A percentile compares a stretch with the other conserved stretches of the same genome.
phyloP scores from a whole-genome alignment of 2,113 vertebrate species.

The Lota lota region DNA sequence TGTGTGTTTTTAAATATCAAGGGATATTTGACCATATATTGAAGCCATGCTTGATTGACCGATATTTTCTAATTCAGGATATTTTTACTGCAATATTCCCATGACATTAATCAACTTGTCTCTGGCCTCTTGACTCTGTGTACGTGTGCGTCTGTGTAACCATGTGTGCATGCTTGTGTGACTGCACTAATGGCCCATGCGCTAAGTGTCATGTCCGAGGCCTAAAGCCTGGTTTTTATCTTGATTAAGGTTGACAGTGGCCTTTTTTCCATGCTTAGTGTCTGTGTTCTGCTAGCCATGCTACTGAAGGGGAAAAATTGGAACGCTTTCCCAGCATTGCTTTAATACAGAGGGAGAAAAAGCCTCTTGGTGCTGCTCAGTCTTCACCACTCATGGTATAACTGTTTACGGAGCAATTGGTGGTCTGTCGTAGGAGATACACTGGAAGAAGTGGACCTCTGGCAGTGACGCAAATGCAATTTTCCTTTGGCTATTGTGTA shows the following conservation, averaged over 20 bases:
- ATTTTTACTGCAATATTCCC: conserved; percentile 42
- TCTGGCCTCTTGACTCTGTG: conserved; percentile 30
- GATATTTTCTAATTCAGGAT: conserved; percentile 25
- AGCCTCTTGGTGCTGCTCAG: not conserved
- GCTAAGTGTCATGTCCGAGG: conserved; percentile 38
- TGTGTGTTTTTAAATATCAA: no score
- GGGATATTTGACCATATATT: no score
- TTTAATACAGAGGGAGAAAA: conserved; percentile 2
- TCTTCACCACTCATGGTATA: not conserved
- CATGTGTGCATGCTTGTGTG: conserved; percentile 19
- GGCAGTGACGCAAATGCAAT: no score
- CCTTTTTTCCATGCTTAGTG: not conserved
- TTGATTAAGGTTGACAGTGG: conserved; percentile 4
- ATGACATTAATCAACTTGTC: conserved; percentile 45
- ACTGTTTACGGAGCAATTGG: no score
- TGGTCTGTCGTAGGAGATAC: no score
- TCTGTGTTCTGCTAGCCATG: conserved; percentile 18
- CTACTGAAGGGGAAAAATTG: conserved; percentile 10
- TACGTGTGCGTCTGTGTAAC: conserved; percentile 16
- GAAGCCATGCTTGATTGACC: no score
- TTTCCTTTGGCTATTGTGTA: no score
- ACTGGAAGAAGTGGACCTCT: no score
- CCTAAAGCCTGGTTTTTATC: conserved; percentile 25
- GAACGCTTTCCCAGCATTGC: conserved; percentile 25
- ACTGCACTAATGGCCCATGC: conserved; percentile 27